Evolutionary conservation across 2,113 vertebrate genomes (phyloP), one percentile per base, ranked within the genome.

Genomic region (Cheilinus undulatus): DNA sequence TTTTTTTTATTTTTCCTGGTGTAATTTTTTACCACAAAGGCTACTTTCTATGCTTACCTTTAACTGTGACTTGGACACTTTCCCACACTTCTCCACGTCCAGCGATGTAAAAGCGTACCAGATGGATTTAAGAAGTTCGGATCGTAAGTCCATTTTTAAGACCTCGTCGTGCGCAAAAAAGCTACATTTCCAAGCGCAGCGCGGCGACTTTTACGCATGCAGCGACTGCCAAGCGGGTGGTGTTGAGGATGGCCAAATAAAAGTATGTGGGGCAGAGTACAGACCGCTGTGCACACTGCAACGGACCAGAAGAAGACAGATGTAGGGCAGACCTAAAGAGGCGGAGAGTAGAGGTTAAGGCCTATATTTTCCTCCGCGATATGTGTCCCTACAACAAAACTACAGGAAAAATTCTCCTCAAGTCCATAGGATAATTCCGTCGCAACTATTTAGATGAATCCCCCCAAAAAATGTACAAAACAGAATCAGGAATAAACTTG

Each of bases 51-150:
- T 5, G 7, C 86, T 86, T 78, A 94, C 93, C 93, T 94, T 94
- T n/a, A 94, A 58, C 78, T 94, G 93, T 5, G 93, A 94, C 19
- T 94, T 94, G 52, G 93, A 93, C 51, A 94, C 93, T 68, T 94
- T 94, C 0, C 93, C 93, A 24, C 92, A 93, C 53, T 89, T 90
- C 63, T 93, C 92, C 52, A 90, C 88, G 66, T 94, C 93, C 90
- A 94, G 89, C 40, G 93, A 92, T 5, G 93, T 93, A 83, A 94
- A 94, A 20, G 93, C 93, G 73, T 93, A 93, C 93, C 93, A 94
- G 73, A 94, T 92, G 51, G 92, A 94, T 57, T 94, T 94, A 23
- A 94, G 92, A 3, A 94, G 93, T 38, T 94, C 91, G 34, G 90
- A 74, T 86, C 87, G 91, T 38, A 94, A 56, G 80, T 93, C 91